Evolutionary conservation across 2,888 invertebrate species (phyloP).

Genomic region (Bruchidius siliquastri): DNA sequence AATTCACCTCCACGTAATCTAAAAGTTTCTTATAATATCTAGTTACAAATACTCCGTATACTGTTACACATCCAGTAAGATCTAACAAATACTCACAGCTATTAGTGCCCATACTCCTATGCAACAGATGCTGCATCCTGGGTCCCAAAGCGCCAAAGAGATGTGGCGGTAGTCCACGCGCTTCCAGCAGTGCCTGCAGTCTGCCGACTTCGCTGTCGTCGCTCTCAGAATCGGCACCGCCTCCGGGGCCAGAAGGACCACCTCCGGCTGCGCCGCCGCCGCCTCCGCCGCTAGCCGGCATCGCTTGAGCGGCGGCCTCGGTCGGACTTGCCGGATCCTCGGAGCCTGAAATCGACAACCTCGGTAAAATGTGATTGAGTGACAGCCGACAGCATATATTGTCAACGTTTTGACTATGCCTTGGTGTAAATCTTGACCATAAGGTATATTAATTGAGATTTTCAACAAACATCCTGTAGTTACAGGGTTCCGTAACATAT

Average conservation of each 20-base stretch:
- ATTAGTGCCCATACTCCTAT: conserved; percentile 88
- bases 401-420: too few relatives aligned
- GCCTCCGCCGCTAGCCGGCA: conserved; percentile 38
- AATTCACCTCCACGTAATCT: too few relatives aligned
- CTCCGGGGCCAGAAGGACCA: conserved; percentile 25
- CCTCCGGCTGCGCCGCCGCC: conserved; percentile 15
- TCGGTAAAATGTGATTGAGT: not conserved
- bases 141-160: conserved; percentile 93
- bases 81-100: conserved; percentile 57
- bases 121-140: conserved; percentile 92
- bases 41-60: too few relatives aligned
- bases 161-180: conserved; percentile 93
- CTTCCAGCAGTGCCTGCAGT: conserved; percentile 89
- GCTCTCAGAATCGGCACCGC: conserved; percentile 64
- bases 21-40: too few relatives aligned
- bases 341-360: conserved; percentile 30
- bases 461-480: too few relatives aligned
- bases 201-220: conserved; percentile 96
- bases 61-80: too few relatives aligned
- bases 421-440: too few relatives aligned
- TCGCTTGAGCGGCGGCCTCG: conserved; percentile 44
- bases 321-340: conserved; percentile 46
- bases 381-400: too few relatives aligned
- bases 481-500: too few relatives aligned
- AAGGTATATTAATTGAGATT: too few relatives aligned